These are phyloP conservation scores for Sinodicranocentrus sp. DNA, from an alignment of 2,888 invertebrate species.

Conservation along the genomic window DNA sequence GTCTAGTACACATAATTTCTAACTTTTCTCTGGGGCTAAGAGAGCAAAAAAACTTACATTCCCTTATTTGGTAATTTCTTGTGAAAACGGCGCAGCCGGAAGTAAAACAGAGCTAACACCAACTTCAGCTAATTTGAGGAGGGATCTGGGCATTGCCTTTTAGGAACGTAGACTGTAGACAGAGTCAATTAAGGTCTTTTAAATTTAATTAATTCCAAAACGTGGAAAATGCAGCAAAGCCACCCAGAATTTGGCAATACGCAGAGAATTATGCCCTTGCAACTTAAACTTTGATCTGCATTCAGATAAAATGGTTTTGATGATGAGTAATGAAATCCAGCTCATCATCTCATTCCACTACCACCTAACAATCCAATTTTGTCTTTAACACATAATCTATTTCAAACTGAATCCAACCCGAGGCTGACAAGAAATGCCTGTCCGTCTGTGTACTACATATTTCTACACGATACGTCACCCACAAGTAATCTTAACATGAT, in stretches of 20 bases:
- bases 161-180: background rate
- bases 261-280: slow-evolving; percentile 14
- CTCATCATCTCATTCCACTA: slow-evolving; percentile 6
- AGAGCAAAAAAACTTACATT: slow-evolving; percentile 34
- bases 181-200: too few species aligned
- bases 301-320: slow-evolving; percentile 21
- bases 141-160: background rate
- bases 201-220: too few species aligned
- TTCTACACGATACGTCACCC: slow-evolving; percentile 29
- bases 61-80: slow-evolving; percentile 50
- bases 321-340: slow-evolving; percentile 40
- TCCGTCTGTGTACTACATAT: slow-evolving; percentile 28
- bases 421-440: background rate
- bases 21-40: background rate
- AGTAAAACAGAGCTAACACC: background rate
- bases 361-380: background rate
- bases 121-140: background rate
- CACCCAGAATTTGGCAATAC: slow-evolving; percentile 4
- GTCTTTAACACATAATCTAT: too few species aligned
- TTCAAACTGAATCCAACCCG: background rate
- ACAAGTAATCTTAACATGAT: slow-evolving; percentile 1
- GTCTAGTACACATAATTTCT: background rate
- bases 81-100: background rate
- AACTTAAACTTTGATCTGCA: slow-evolving; percentile 23
- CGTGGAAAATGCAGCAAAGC: background rate